Conservation (phyloP, 2,113 vertebrate genomes). For the Petroica traversi region DNA sequence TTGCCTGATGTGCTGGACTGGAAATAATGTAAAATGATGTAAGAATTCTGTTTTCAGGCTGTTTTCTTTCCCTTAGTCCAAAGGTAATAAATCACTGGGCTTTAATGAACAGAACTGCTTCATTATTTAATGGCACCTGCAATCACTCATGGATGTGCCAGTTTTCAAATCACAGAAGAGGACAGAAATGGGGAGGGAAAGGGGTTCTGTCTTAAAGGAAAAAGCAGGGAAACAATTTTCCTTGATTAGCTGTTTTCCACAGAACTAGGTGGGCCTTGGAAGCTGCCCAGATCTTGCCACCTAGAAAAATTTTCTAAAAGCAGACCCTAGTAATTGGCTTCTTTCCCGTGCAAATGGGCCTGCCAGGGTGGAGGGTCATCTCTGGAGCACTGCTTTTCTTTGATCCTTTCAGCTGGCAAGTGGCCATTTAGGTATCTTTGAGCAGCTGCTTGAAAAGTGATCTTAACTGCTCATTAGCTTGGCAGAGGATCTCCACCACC, state of each 20-base stretch:
- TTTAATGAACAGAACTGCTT: slow-evolving; percentile 19
- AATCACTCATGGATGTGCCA: neutral
- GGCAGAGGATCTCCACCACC: neutral
- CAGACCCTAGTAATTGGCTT: neutral
- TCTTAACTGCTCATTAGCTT: neutral
- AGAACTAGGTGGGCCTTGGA: neutral
- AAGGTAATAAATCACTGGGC: slow-evolving; percentile 45
- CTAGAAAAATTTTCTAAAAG: neutral
- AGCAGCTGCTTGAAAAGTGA: neutral
- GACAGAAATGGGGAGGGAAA: neutral
- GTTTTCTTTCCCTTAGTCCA: neutral
- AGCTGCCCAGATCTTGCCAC: neutral
- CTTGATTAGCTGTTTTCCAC: neutral
- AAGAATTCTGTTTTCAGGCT: slow-evolving; percentile 1
- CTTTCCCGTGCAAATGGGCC: neutral
- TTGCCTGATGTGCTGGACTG: neutral
- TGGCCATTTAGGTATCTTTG: neutral
- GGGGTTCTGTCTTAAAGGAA: neutral
- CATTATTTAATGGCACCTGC: neutral
- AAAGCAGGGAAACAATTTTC: rapidly evolving
- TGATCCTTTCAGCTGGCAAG: neutral
- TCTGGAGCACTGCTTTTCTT: neutral
- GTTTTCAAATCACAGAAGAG: neutral
- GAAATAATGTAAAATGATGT: slow-evolving; percentile 20
- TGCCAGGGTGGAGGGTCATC: neutral